A percentile compares a stretch with the other conserved stretches of the same genome.
phyloP scores from a whole-genome alignment of 2,113 vertebrate species.

The Coreoperca whiteheadi region DNA sequence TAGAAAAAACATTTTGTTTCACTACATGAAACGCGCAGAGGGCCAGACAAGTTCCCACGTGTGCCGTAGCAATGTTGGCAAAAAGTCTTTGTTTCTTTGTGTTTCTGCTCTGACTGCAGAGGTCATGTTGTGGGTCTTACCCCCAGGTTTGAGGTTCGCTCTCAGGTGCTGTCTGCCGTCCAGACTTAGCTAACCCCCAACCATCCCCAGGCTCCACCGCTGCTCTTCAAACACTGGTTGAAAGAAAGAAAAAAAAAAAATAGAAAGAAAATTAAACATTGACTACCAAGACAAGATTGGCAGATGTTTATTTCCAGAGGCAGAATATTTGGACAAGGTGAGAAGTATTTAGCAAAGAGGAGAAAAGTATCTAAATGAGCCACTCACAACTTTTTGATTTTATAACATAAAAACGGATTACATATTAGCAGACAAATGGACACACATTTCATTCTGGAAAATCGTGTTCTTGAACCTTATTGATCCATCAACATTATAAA shows the following conservation, averaged over 20 bases:
- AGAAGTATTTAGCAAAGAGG: neutral
- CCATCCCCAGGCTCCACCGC: conserved; percentile 66
- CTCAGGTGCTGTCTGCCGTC: conserved; percentile 60
- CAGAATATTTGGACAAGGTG: conserved; percentile 48
- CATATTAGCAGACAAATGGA: neutral
- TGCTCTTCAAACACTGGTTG: conserved; percentile 75
- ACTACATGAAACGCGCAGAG: conserved; percentile 11
- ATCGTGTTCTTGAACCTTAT: neutral
- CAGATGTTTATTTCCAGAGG: conserved; percentile 53
- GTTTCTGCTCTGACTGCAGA: conserved; percentile 50
- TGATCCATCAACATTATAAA: conserved; percentile 10
- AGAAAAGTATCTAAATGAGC: neutral
- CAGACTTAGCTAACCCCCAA: conserved; percentile 50
- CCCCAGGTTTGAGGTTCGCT: conserved; percentile 66
- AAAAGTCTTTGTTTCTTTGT: conserved; percentile 57
- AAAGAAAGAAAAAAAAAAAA: conserved; percentile 37
- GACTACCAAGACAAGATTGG: conserved; percentile 59
- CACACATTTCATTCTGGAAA: neutral
- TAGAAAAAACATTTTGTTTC: neutral
- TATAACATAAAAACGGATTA: neutral
- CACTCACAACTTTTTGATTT: neutral
- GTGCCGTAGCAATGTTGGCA: conserved; percentile 8
- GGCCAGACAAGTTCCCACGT: conserved; percentile 3
- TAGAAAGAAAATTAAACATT: conserved; percentile 65
- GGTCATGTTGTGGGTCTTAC: conserved; percentile 64